Evolutionary conservation across 2,113 vertebrate species (phyloP).

Genomic region (Copsychus sechellarum): DNA sequence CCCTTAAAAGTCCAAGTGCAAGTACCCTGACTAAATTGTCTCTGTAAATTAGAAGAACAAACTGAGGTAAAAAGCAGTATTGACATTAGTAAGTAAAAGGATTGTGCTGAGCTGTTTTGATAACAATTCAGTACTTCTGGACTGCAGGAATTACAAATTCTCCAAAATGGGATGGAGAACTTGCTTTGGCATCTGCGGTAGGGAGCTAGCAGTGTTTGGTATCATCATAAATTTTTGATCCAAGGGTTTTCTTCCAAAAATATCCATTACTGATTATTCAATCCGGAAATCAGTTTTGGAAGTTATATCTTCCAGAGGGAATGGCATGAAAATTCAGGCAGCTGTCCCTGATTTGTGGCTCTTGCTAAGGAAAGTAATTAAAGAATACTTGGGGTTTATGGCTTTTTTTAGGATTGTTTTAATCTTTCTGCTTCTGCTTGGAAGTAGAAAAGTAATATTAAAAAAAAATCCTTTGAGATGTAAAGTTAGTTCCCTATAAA

Average conservation of each 20-base stretch:
- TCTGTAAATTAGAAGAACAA: conserved; percentile 55
- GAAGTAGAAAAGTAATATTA: not conserved
- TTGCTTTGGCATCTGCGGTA: not conserved
- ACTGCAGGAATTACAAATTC: not conserved
- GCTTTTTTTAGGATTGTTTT: conserved; percentile 41
- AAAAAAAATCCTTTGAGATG: conserved; percentile 6
- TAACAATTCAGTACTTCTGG: conserved; percentile 18
- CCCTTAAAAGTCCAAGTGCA: conserved; percentile 50
- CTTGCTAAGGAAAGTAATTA: conserved; percentile 15
- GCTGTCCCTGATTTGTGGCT: not conserved
- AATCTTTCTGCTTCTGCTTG: conserved; percentile 1
- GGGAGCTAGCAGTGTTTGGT: not conserved
- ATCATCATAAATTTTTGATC: not conserved
- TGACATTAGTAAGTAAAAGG: conserved; percentile 46
- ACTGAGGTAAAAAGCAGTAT: conserved; percentile 48
- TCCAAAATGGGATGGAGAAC: not conserved
- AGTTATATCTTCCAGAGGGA: not conserved
- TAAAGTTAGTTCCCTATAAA: not conserved
- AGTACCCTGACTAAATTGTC: conserved; percentile 43
- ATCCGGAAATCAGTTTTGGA: not conserved
- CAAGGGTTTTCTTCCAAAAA: not conserved
- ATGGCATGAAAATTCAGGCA: not conserved
- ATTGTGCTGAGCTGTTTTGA: conserved; percentile 10
- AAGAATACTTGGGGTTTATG: not conserved
- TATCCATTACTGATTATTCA: not conserved